These are phyloP conservation scores for Stenchaetothrips biformis DNA, from an alignment of 2,888 invertebrate genomes.

Conservation along the genomic window DNA sequence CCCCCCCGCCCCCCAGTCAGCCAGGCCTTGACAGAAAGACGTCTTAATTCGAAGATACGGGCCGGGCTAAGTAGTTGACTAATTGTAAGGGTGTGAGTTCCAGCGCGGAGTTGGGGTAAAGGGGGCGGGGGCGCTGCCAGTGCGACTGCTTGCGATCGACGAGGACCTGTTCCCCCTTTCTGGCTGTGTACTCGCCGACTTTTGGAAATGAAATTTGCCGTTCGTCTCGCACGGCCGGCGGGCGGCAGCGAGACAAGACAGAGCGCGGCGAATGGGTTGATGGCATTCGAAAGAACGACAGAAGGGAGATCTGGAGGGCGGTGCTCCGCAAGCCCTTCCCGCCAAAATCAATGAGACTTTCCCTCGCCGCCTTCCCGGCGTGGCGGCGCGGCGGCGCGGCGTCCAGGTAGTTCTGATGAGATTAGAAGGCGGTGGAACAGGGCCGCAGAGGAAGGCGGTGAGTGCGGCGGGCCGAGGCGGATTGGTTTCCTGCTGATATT, in stretches of 20 bases:
- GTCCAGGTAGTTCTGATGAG: slow-evolving; percentile 1
- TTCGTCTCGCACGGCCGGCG: too few species aligned
- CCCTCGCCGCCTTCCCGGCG: neutral
- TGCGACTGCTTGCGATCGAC: neutral
- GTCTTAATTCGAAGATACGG: slow-evolving; percentile 15
- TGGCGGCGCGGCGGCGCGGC: neutral
- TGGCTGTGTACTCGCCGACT: too few species aligned
- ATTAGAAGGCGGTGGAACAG: neutral
- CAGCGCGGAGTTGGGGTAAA: neutral
- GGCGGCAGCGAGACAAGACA: too few species aligned
- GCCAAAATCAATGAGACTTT: too few species aligned
- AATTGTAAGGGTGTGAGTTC: neutral
- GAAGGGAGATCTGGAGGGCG: too few species aligned
- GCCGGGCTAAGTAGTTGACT: neutral
- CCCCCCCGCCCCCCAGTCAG: neutral
- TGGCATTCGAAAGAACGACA: too few species aligned
- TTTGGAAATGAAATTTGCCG: too few species aligned
- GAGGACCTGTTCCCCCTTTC: neutral
- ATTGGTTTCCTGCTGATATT: neutral
- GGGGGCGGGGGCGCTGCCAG: neutral
- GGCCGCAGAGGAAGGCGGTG: neutral
- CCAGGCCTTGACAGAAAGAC: neutral
- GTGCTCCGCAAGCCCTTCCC: too few species aligned
- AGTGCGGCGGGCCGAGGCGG: neutral
- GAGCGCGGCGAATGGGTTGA: too few species aligned